phyloP scores from a whole-genome alignment of 2,113 vertebrate genomes.

The Sula dactylatra region DNA sequence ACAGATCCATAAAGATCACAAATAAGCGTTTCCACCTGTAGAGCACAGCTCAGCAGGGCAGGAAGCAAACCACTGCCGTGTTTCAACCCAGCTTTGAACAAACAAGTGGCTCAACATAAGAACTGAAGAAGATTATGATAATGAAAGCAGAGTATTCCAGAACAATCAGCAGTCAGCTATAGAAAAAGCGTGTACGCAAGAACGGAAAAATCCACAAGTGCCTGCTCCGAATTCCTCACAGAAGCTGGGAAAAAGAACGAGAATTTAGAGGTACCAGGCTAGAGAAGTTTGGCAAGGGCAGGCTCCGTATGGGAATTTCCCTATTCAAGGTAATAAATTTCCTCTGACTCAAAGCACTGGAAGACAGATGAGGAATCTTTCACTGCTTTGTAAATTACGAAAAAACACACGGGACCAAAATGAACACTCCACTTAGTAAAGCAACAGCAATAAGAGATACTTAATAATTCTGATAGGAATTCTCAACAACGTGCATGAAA shows the following conservation, averaged over 20 bases:
- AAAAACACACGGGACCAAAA: not conserved
- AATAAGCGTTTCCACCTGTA: not conserved
- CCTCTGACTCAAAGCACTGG: not conserved
- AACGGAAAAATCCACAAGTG: not conserved
- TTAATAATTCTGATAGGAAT: conserved; percentile 41
- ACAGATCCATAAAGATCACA: not conserved
- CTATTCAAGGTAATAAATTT: conserved; percentile 1
- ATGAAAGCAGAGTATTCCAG: not conserved
- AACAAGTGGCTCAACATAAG: not conserved
- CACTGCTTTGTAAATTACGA: conserved; percentile 30
- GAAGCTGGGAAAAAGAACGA: not conserved
- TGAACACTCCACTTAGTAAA: conserved; percentile 14
- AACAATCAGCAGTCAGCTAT: not conserved
- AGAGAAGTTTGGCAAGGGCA: not conserved
- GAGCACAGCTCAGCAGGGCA: not conserved
- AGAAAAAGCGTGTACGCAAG: not conserved
- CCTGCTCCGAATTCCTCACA: not conserved
- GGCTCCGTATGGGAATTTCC: not conserved
- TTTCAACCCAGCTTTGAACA: not conserved
- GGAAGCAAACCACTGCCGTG: not conserved
- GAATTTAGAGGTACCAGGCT: not conserved
- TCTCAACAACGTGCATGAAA: not conserved
- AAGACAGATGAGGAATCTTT: conserved; percentile 25
- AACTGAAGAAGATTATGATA: not conserved
- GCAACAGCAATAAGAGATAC: conserved; percentile 9